phyloP scores from a whole-genome alignment of 2,113 vertebrate species.

The Peromyscus maniculatus region DNA sequence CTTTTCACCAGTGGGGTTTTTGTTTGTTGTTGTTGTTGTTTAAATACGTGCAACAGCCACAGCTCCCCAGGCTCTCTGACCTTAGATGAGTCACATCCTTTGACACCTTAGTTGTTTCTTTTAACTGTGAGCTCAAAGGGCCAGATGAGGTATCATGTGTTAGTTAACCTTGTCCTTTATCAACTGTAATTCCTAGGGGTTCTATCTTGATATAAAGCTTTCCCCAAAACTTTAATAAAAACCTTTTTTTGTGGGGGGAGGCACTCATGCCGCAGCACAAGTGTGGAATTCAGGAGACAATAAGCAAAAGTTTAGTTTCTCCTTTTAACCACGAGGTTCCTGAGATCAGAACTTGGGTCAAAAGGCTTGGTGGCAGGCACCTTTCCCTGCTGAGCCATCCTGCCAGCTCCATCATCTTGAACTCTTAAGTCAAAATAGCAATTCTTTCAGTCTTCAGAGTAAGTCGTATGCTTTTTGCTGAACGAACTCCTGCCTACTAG shows the following conservation, averaged over 20 bases:
- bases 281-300: not conserved
- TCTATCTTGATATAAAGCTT: conserved; percentile 21
- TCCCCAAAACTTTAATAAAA: not conserved
- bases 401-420: not conserved
- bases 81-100: conserved; percentile 74
- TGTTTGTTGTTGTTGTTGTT: not conserved
- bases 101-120: conserved; percentile 9
- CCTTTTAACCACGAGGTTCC: no score
- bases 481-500: not conserved
- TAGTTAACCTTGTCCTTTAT: not conserved
- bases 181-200: not conserved
- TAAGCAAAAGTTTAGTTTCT: no score
- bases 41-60: conserved; percentile 41
- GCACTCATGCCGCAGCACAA: not conserved
- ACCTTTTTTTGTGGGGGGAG: no score
- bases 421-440: conserved; percentile 43
- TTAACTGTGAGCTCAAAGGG: conserved; percentile 65
- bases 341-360: not conserved
- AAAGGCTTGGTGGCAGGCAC: not conserved
- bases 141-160: not conserved
- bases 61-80: conserved; percentile 52
- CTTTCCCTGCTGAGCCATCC: not conserved
- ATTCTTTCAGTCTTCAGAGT: conserved; percentile 26
- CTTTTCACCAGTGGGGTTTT: conserved; percentile 15
- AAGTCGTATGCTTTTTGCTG: not conserved